These are phyloP conservation scores for Athalia cordata DNA, from an alignment of 2,888 invertebrate genomes.

Conservation along the genomic window DNA sequence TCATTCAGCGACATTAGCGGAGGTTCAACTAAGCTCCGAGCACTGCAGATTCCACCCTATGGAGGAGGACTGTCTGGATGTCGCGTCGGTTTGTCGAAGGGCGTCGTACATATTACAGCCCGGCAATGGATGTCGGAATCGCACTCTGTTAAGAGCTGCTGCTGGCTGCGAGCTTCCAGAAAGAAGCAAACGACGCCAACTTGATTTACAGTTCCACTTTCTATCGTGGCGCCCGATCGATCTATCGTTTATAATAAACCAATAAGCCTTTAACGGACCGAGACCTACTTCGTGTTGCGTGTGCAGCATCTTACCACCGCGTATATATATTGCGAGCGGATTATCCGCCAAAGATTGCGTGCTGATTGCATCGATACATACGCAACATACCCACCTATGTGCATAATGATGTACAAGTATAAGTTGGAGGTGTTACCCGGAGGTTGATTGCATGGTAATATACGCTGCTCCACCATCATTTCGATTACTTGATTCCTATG, in stretches of 20 bases:
- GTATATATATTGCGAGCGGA: constrained; percentile 21
- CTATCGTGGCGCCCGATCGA: constrained; percentile 55
- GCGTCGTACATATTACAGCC: not conserved
- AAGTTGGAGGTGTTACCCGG: constrained; percentile 7
- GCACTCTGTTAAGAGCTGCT: not conserved
- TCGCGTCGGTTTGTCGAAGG: constrained; percentile 16
- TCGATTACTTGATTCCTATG: not conserved
- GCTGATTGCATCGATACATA: too few species aligned
- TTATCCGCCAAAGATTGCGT: not conserved
- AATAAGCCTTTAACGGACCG: constrained; percentile 43
- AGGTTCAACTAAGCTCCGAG: too few species aligned
- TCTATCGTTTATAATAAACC: constrained; percentile 47
- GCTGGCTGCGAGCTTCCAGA: constrained; percentile 46
- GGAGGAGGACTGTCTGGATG: constrained; percentile 1
- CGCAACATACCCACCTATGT: not conserved
- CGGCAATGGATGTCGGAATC: constrained; percentile 30
- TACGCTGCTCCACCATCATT: not conserved
- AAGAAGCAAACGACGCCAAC: constrained; percentile 54
- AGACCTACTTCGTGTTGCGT: constrained; percentile 42
- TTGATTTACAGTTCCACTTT: constrained; percentile 60
- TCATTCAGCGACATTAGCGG: too few species aligned
- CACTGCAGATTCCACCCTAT: not conserved
- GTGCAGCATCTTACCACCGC: constrained; percentile 2
- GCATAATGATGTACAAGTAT: constrained; percentile 18
- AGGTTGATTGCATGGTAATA: not conserved